phyloP scores from a whole-genome alignment of 2,797 vertebrate genomes.

The Scyliorhinus canicula region DNA sequence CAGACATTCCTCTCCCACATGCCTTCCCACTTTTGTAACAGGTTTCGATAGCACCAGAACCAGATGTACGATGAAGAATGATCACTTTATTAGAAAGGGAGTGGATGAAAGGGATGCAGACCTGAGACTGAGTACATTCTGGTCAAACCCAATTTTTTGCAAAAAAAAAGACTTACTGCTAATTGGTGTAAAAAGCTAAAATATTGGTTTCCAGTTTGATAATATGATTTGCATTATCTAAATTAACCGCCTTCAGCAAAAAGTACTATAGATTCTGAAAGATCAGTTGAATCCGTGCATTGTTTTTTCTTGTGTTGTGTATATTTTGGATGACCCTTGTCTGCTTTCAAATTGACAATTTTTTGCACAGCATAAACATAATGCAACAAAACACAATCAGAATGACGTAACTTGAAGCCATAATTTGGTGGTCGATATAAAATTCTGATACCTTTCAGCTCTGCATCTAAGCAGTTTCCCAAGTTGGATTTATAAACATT shows the following conservation, averaged over 20 bases:
- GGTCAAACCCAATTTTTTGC: background rate
- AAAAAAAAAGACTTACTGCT: background rate
- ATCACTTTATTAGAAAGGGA: background rate
- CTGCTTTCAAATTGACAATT: background rate
- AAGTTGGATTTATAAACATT: background rate
- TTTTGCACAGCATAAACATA: background rate
- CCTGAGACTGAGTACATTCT: background rate
- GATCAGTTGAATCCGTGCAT: conserved; percentile 10
- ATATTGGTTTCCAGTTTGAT: background rate
- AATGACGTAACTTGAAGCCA: background rate
- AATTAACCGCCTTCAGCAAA: background rate
- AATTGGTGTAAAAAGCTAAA: background rate
- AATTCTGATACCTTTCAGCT: background rate
- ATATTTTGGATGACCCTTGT: conserved; percentile 8
- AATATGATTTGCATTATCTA: background rate
- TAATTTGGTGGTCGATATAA: background rate
- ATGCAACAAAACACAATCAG: background rate
- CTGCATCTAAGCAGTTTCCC: background rate
- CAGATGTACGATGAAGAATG: background rate
- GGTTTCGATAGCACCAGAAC: background rate
- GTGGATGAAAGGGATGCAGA: background rate
- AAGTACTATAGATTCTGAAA: background rate
- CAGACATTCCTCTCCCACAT: background rate
- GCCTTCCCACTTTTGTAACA: background rate
- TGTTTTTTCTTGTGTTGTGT: conserved; percentile 21